Evolutionary conservation across 2,797 vertebrate genomes (phyloP), one percentile per base, ranked within the genome.

Genomic region (Tarsius wallacei): DNA sequence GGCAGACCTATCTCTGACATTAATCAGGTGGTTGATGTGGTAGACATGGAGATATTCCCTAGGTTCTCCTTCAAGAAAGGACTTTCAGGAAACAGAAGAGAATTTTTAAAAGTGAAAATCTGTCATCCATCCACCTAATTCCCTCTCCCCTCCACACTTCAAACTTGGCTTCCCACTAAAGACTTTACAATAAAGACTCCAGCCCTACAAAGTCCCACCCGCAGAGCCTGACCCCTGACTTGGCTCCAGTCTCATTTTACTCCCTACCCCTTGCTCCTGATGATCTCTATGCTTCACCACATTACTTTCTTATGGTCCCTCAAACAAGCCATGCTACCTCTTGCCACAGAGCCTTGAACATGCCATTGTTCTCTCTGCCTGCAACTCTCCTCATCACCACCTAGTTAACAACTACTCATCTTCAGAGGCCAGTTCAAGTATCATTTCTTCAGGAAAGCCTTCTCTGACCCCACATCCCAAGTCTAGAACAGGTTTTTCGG

Each of bases 41-140:
- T 14, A 59, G 55, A 71, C 2, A 7, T 2, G 17, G 66, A 68
- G 31, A 66, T 26, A 36, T 26, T 11, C 1, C 57, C n/a, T 36
- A 26, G 2, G 4, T 33, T 1, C 42, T 51, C 9, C n/a, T 81
- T 81, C 68, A 87, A 74, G 76, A 66, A 91, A 76, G 77, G 15
- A 61, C 76, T 51, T 33, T n/a, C 36, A 84, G 21, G 26, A 59
- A 61, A 84, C 78, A 61, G 87, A 91, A 94, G 14, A 9, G 19
- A 49, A 49, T 71, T 19, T 91, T 82, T 96, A 55, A 61, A 95
- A 87, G 55, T 64, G 64, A 86, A 89, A 88, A 49, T n/a, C 49
- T 93, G 11, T 55, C 49, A 16, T 53, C 74, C 22, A 33, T 21
- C n/a, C n/a, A 61, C 47, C 51, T 11, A 83, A 19, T 14, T 21